Percentiles rank a stretch among this genome's conserved stretches.
Conservation (phyloP, 1,140 invertebrate genomes). For the Drosophila burlai region DNA sequence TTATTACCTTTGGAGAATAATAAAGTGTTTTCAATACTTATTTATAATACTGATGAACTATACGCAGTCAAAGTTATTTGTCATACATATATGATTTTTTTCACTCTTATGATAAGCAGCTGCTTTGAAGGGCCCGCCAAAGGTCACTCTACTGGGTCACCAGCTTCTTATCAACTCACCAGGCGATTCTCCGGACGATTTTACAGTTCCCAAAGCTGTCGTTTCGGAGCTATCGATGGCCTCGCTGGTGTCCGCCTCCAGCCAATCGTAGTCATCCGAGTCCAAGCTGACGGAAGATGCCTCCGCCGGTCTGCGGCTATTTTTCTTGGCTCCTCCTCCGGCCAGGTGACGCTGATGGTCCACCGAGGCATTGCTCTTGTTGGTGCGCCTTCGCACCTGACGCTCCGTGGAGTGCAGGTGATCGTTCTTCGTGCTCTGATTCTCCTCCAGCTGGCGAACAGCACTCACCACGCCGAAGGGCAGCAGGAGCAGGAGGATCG, state of each 20-base stretch:
- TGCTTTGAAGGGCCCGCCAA: conserved; percentile 47
- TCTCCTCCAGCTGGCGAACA: conserved; percentile 49
- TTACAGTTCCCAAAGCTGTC: conserved; percentile 27
- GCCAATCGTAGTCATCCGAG: conserved; percentile 59
- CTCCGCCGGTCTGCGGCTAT: conserved; percentile 7
- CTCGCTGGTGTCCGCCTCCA: conserved; percentile 60
- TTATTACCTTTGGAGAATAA: neutral
- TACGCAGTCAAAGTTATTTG: neutral
- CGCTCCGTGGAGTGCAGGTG: conserved; percentile 27
- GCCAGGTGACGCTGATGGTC: conserved; percentile 34
- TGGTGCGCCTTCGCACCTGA: conserved; percentile 34
- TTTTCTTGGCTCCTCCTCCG: conserved; percentile 8
- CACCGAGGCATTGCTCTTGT: conserved; percentile 44
- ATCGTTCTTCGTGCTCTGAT: conserved; percentile 49
- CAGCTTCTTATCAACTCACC: conserved; percentile 60
- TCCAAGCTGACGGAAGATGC: conserved; percentile 18
- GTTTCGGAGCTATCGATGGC: conserved; percentile 25
- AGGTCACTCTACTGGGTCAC: conserved; percentile 22
- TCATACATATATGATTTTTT: neutral
- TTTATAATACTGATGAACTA: too few species aligned
- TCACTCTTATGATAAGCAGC: conserved; percentile 26
- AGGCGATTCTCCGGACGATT: conserved; percentile 37
- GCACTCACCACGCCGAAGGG: conserved; percentile 27
- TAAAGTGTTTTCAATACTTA: neutral
- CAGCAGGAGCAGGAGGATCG: conserved; percentile 37